Evolutionary conservation across 1,140 invertebrate species (phyloP).

Genomic region (Micrasema minimum): DNA sequence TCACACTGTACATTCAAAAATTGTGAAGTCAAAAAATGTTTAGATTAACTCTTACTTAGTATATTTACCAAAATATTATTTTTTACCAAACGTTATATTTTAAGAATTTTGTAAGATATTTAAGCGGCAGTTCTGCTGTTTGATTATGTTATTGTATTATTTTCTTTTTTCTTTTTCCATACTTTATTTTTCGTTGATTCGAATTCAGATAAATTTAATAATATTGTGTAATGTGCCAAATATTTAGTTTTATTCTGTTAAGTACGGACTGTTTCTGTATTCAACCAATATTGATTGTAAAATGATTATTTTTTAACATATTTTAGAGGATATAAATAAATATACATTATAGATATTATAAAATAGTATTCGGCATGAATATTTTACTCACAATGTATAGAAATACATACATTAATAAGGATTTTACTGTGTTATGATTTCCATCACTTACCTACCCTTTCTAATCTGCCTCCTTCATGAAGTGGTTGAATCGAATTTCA

Average conservation of each 20-base stretch:
- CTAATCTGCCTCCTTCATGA: too few relatives aligned
- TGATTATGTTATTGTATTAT: constrained; percentile 11
- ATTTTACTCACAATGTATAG: constrained; percentile 52
- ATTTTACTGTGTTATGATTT: constrained; percentile 13
- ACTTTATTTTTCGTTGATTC: constrained; percentile 20
- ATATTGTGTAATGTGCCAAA: too few relatives aligned
- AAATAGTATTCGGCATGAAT: constrained; percentile 54
- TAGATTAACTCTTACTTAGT: constrained; percentile 2
- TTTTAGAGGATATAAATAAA: constrained; percentile 50
- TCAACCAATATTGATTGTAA: constrained; percentile 46
- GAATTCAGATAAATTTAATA: constrained; percentile 9
- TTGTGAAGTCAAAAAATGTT: constrained; percentile 26
- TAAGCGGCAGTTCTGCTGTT: background rate
- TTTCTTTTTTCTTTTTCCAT: constrained; percentile 7
- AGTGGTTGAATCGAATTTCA: too few relatives aligned
- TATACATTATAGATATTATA: constrained; percentile 52
- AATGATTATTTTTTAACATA: constrained; percentile 53
- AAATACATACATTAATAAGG: constrained; percentile 47
- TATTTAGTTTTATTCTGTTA: too few relatives aligned
- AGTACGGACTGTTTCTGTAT: constrained; percentile 47
- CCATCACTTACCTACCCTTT: background rate
- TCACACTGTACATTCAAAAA: constrained; percentile 25
- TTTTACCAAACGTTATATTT: constrained; percentile 19
- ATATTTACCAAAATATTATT: constrained; percentile 21
- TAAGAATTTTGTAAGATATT: constrained; percentile 11